Percentiles rank a stretch among this genome's conserved stretches.
Conservation (phyloP, 37 sponge, comb jelly and placozoan species). For the Amphimedon queenslandica region DNA sequence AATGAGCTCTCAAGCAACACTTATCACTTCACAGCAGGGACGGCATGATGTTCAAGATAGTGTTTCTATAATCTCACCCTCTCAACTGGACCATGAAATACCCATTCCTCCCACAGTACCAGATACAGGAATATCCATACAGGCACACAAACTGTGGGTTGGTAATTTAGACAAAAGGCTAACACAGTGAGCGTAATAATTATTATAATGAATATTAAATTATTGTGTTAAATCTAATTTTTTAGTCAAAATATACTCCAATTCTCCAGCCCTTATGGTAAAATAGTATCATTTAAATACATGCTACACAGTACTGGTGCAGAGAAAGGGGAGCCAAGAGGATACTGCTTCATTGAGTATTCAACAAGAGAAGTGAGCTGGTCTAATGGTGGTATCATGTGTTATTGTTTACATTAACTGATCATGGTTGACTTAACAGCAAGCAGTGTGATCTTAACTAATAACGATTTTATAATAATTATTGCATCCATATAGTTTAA, state of each 20-base stretch:
- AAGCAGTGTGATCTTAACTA: background rate
- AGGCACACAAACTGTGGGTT: constrained; percentile 80
- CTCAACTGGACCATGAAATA: constrained; percentile 5
- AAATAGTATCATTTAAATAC: constrained; percentile 52
- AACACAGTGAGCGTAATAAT: constrained; percentile 49
- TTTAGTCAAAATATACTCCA: constrained; percentile 57
- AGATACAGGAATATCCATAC: constrained; percentile 59
- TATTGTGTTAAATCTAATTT: background rate
- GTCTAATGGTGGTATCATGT: background rate
- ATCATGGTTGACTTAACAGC: background rate
- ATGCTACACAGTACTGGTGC: constrained; percentile 37
- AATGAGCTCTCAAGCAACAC: too few relatives aligned
- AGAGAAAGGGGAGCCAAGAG: constrained; percentile 55
- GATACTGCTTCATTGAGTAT: constrained; percentile 75
- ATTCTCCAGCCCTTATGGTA: constrained; percentile 50
- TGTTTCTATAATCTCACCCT: too few relatives aligned
- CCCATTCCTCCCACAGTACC: constrained; percentile 60
- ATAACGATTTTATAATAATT: background rate
- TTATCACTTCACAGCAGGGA: too few relatives aligned
- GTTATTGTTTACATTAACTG: background rate
- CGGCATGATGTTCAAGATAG: too few relatives aligned
- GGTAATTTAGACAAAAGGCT: constrained; percentile 79
- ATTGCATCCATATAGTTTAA: background rate
- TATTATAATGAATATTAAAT: background rate
- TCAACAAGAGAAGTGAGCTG: constrained; percentile 62